Evolutionary conservation across 2,888 invertebrate species (phyloP).

Genomic region (Synanthedon myopaeformis): DNA sequence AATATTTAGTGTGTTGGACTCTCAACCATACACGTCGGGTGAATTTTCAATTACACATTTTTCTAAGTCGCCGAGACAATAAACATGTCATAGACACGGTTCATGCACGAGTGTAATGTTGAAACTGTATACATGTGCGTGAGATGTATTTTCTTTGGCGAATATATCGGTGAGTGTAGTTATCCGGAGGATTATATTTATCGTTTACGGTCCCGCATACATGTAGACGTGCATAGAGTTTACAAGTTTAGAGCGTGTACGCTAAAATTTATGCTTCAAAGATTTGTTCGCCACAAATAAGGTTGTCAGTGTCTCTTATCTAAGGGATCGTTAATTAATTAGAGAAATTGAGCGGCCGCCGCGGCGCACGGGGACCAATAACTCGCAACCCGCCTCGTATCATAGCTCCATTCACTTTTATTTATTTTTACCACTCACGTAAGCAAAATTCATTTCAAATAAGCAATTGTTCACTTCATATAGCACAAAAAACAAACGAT

Average conservation of each 20-base stretch:
- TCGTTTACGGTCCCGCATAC: conserved; percentile 37
- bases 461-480: conserved; percentile 18
- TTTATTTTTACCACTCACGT: conserved; percentile 69
- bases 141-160: conserved; percentile 14
- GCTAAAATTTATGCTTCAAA: conserved; percentile 66
- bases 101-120: conserved; percentile 17
- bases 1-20: conserved; percentile 44
- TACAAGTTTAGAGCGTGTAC: conserved; percentile 66
- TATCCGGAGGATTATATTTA: conserved; percentile 23
- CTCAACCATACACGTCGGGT: conserved; percentile 25
- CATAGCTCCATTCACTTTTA: conserved; percentile 61
- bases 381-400: conserved; percentile 67
- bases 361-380: conserved; percentile 64
- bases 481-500: no score
- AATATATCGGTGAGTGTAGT: conserved; percentile 7
- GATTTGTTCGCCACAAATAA: conserved; percentile 71
- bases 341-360: conserved; percentile 68
- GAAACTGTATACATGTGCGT: conserved; percentile 11
- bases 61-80: conserved; percentile 31
- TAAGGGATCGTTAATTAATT: conserved; percentile 69
- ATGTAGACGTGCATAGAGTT: conserved; percentile 54
- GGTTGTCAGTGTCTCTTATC: conserved; percentile 68
- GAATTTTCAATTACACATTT: conserved; percentile 45
- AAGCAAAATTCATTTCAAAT: conserved; percentile 64
- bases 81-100: conserved; percentile 31